phyloP scores from a whole-genome alignment of 2,797 vertebrate genomes.

The Triplophysa bombifrons region DNA sequence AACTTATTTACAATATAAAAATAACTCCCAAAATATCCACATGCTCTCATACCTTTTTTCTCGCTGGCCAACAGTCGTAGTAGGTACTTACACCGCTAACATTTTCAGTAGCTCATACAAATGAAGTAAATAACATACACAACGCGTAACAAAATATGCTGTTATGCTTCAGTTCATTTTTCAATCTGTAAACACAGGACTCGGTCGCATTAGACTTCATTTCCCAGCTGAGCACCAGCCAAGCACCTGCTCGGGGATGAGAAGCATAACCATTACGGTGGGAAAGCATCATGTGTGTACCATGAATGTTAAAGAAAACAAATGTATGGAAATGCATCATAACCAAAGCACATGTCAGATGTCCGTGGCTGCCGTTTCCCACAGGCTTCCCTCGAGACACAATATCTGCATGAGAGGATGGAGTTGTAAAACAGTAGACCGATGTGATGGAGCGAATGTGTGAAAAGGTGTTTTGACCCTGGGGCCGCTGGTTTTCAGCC shows the following conservation, averaged over 20 bases:
- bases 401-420: slow-evolving; percentile 10
- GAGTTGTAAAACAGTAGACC: slow-evolving; percentile 14
- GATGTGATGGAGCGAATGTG: slow-evolving; percentile 21
- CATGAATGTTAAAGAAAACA: slow-evolving; percentile 1
- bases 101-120: not conserved
- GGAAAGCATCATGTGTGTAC: not conserved
- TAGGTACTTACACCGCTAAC: too few relatives aligned
- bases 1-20: too few relatives aligned
- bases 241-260: not conserved
- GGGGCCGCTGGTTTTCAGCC: slow-evolving; percentile 13
- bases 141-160: not conserved
- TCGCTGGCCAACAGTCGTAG: too few relatives aligned
- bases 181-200: not conserved
- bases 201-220: not conserved
- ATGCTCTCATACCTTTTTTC: too few relatives aligned
- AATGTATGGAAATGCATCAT: slow-evolving; percentile 12
- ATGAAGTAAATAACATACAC: not conserved
- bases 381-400: slow-evolving; percentile 7
- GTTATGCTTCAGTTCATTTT: not conserved
- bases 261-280: not conserved
- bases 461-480: slow-evolving; percentile 39
- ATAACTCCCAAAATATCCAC: too few relatives aligned
- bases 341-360: not conserved
- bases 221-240: not conserved
- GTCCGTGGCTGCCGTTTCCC: not conserved